Base-by-base conservation (phyloP, 2,113 vertebrate species). In the Amphiprion percula region DNA sequence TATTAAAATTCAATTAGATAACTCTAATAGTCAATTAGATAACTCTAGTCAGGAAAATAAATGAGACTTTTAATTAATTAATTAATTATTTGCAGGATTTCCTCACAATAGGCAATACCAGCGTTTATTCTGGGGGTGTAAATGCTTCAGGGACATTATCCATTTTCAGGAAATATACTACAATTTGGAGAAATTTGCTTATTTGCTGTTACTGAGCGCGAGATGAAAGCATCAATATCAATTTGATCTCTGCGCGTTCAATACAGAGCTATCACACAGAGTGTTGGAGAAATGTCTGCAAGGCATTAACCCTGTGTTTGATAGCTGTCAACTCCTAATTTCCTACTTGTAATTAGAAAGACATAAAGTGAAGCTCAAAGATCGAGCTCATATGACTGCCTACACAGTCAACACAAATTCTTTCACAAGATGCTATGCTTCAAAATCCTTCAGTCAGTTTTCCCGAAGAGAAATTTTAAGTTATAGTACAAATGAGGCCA, bases 1-100 rank as follows among this genome's bases (percentile, higher is more conserved):
- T 63, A 80, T 77, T 84, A 81, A 82, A 78, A 54, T 66, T 77
- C 78, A 89, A 83, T 91, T 86, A 64, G 73, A 71, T 52, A 69
- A 71, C 66, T 83, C 73, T 37, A 37, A 37, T 66, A 11, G 77
- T 47, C 30, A 50, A 83, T 91, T 86, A 65, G 74, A 71, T 53
- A 68, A 71, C 66, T 83, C 77, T 65, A 12, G 76, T 50, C 30
- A 46, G 58, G 47, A 62, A 70, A 75, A 84, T 81, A 69, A 75
- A 79, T 69, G 30, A 74, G 50, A 68, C 39, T 75, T 60, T 76
- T 67, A 59, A 72, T 73, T 62, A 56, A 68, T 53, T 17, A 39
- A 49, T 50, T 52, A 21, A 63, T 59, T 62, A 64, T 74, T 12
- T 80, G 47, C 59, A 15, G 39, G 24, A 77, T 41, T 53, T n/a